A percentile compares a stretch with the other conserved stretches of the same genome.
Evolutionary conservation across 2,888 invertebrate genomes (phyloP).

Genomic region (Leucophora obtusa): DNA sequence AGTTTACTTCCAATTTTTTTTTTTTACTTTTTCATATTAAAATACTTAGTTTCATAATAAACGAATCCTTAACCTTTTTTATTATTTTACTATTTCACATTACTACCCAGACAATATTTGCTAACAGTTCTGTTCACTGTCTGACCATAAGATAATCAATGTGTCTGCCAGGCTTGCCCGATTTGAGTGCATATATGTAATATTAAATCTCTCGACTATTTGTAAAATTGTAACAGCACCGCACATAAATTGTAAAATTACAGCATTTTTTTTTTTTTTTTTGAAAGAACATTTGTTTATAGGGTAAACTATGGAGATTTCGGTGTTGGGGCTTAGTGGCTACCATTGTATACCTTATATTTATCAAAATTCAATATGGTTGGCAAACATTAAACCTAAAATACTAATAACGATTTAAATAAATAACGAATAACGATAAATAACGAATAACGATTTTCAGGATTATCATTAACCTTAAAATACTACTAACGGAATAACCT

Average conservation of each 20-base stretch:
- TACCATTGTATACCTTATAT: too few relatives aligned
- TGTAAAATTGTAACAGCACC: slow-evolving; percentile 62
- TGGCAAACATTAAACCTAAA: too few relatives aligned
- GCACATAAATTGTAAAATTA: slow-evolving; percentile 67
- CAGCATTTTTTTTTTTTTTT: slow-evolving; percentile 47
- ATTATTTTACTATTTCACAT: not conserved
- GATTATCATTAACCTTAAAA: too few relatives aligned
- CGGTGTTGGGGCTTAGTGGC: too few relatives aligned
- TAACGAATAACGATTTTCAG: too few relatives aligned
- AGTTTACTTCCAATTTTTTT: too few relatives aligned
- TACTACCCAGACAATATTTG: not conserved
- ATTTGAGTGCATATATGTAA: slow-evolving; percentile 50
- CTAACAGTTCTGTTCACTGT: slow-evolving; percentile 3
- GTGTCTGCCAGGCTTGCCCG: slow-evolving; percentile 58
- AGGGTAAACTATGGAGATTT: too few relatives aligned
- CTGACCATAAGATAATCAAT: slow-evolving; percentile 62
- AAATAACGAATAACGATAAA: too few relatives aligned
- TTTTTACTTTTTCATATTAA: slow-evolving; percentile 10
- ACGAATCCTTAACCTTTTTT: slow-evolving; percentile 46
- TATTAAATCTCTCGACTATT: slow-evolving; percentile 51
- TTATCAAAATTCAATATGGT: too few relatives aligned
- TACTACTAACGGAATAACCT: too few relatives aligned
- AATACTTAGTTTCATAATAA: slow-evolving; percentile 57
- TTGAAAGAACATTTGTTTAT: slow-evolving; percentile 27
- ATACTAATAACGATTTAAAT: too few relatives aligned